phyloP scores from a whole-genome alignment of 2,797 vertebrate genomes.

The Anniella stebbinsi region DNA sequence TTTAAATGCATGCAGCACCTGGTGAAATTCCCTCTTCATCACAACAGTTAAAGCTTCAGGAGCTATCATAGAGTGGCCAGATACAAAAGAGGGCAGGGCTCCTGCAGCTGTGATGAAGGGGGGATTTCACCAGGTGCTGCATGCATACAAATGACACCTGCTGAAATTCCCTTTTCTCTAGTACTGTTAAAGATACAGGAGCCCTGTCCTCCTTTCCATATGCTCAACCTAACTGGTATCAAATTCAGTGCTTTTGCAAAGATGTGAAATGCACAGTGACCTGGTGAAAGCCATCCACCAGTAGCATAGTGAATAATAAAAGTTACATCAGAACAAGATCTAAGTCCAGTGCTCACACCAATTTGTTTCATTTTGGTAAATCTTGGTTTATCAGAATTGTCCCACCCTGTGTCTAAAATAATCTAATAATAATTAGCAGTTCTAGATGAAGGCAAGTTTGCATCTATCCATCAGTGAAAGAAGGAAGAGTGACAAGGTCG shows the following conservation, averaged over 20 bases:
- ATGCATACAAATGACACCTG: no score
- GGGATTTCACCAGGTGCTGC: no score
- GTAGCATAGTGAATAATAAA: background rate
- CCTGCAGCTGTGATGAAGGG: no score
- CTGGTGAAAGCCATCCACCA: no score
- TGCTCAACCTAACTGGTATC: background rate
- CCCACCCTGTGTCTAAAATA: background rate
- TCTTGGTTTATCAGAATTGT: background rate
- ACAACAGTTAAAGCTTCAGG: no score
- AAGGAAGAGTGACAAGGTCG: conserved; percentile 19
- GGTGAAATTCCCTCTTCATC: no score
- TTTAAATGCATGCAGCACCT: no score
- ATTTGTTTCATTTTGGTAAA: background rate
- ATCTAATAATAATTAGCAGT: background rate
- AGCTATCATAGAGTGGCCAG: no score
- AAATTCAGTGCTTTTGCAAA: background rate
- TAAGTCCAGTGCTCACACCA: background rate
- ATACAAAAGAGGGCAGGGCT: no score
- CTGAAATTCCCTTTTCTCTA: no score
- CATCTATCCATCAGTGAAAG: background rate
- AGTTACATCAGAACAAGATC: background rate
- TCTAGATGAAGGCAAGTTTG: conserved; percentile 14
- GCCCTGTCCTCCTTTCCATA: no score
- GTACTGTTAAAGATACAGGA: no score
- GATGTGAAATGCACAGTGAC: background rate